phyloP scores from a whole-genome alignment of 2,113 vertebrate genomes.

The Ammodramus savannarum region DNA sequence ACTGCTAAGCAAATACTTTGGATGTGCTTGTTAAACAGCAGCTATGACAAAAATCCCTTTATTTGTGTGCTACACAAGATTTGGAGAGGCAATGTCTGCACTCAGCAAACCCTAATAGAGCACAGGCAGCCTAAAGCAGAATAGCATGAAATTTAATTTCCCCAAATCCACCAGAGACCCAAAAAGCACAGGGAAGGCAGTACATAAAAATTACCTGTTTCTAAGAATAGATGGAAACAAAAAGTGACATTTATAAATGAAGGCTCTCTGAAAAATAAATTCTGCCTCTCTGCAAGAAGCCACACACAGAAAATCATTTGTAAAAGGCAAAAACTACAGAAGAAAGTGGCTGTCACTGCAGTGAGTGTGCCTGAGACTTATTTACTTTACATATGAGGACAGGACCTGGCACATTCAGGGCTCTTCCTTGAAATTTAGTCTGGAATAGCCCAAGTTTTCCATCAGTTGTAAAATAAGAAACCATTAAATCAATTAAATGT shows the following conservation, averaged over 20 bases:
- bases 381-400: accelerated
- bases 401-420: not conserved
- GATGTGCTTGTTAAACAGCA: not conserved
- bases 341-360: not conserved
- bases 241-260: not conserved
- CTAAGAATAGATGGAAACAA: not conserved
- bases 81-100: not conserved
- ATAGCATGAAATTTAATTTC: conserved; percentile 67
- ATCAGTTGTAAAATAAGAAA: not conserved
- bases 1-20: not conserved
- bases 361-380: not conserved
- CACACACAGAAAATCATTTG: not conserved
- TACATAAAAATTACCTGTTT: conserved; percentile 22
- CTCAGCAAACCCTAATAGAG: conserved; percentile 39
- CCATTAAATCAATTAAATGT: not conserved
- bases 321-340: not conserved
- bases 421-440: not conserved
- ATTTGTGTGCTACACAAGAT: not conserved
- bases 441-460: not conserved
- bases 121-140: conserved; percentile 24
- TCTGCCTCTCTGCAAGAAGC: not conserved
- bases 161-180: conserved; percentile 47
- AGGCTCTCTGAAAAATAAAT: not conserved
- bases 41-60: not conserved
- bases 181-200: not conserved